Evolutionary conservation across 2,888 invertebrate genomes (phyloP).

Genomic region (Drosophila limbata): DNA sequence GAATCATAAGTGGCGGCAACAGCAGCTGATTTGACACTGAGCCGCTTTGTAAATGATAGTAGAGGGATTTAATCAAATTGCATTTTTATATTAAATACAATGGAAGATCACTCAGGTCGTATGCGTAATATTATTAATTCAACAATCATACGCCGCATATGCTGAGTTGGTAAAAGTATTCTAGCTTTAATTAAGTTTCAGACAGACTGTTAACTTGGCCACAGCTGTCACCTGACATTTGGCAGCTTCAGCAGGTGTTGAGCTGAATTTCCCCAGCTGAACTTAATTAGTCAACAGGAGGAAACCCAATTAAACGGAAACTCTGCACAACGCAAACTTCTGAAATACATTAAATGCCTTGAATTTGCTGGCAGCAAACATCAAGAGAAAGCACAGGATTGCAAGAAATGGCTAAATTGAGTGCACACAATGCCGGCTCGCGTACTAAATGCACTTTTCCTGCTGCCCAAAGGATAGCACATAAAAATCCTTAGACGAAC

Average conservation of each 20-base stretch:
- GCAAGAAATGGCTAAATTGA: slow-evolving; percentile 67
- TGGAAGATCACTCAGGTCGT: slow-evolving; percentile 1
- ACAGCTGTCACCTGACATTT: slow-evolving; percentile 1
- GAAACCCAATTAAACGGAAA: slow-evolving; percentile 12
- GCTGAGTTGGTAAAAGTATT: background rate
- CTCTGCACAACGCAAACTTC: slow-evolving; percentile 29
- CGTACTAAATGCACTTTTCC: slow-evolving; percentile 34
- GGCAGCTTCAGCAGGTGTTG: slow-evolving; percentile 22
- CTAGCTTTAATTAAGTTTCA: background rate
- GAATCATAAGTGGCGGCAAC: slow-evolving; percentile 37
- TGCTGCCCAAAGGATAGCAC: slow-evolving; percentile 22
- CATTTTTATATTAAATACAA: background rate
- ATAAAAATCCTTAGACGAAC: slow-evolving; percentile 16
- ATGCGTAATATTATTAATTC: slow-evolving; percentile 6
- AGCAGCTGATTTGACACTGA: slow-evolving; percentile 57
- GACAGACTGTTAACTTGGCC: background rate
- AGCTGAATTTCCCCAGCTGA: slow-evolving; percentile 29
- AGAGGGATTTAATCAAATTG: slow-evolving; percentile 15
- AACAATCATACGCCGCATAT: background rate
- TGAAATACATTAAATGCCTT: slow-evolving; percentile 55
- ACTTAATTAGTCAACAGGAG: slow-evolving; percentile 54
- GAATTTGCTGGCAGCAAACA: slow-evolving; percentile 17
- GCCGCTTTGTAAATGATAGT: slow-evolving; percentile 25
- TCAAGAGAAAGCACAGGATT: slow-evolving; percentile 37
- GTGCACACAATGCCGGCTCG: slow-evolving; percentile 46